phyloP scores from a whole-genome alignment of 2,113 vertebrate species.

The Myocastor coypus region DNA sequence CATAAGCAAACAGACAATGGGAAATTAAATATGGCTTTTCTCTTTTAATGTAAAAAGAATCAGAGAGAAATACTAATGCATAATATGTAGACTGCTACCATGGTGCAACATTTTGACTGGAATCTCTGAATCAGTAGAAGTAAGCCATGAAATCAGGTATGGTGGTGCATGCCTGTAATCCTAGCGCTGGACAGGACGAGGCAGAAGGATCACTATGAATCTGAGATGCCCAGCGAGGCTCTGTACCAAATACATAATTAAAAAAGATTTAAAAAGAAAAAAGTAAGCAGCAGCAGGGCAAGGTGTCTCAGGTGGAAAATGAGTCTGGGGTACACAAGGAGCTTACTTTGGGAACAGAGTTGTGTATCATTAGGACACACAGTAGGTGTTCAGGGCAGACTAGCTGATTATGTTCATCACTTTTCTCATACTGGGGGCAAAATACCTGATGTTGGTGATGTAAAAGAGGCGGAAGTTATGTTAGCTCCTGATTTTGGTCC shows the following conservation, averaged over 20 bases:
- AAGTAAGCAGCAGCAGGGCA: not conserved
- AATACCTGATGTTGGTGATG: not conserved
- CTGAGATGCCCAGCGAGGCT: no score
- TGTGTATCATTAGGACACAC: not conserved
- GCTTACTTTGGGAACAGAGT: not conserved
- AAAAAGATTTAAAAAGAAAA: not conserved
- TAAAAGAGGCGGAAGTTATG: not conserved
- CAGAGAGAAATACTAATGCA: not conserved
- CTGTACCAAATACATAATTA: no score
- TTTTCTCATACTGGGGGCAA: not conserved
- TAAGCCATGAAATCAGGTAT: no score
- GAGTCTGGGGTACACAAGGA: no score
- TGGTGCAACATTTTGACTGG: not conserved
- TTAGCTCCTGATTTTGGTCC: not conserved
- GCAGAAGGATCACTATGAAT: no score
- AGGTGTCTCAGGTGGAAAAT: not conserved
- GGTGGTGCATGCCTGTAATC: no score
- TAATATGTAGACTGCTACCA: not conserved
- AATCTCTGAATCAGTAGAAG: not conserved
- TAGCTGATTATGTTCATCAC: not conserved
- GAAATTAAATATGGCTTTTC: not conserved
- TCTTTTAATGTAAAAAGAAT: not conserved
- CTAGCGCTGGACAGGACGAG: no score
- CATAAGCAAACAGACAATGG: not conserved
- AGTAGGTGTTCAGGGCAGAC: not conserved